phyloP scores from a whole-genome alignment of 2,113 vertebrate genomes.

The Himantopus leucocephalus region DNA sequence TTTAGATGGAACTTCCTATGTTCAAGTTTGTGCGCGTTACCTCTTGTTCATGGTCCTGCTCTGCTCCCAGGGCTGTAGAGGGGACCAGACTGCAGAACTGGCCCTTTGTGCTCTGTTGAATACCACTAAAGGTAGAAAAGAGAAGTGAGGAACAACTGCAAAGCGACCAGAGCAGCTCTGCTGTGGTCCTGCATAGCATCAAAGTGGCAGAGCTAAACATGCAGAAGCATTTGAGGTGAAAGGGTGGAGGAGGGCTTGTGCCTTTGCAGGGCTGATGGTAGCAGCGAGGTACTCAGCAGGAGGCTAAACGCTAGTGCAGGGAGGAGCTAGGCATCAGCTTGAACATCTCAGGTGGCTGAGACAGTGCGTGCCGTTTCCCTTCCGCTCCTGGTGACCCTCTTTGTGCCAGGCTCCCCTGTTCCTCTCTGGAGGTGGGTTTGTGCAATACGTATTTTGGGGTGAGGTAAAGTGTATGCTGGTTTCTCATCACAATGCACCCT shows the following conservation, averaged over 20 bases:
- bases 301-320: neutral
- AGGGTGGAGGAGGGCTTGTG: neutral
- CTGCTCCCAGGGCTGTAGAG: neutral
- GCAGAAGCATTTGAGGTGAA: neutral
- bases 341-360: neutral
- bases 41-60: neutral
- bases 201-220: neutral
- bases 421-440: conserved; percentile 32
- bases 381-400: neutral
- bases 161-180: neutral
- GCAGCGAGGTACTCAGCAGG: neutral
- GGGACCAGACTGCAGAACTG: neutral
- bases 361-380: neutral
- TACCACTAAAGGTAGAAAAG: neutral
- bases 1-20: too few species aligned
- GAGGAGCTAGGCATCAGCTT: neutral
- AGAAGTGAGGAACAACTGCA: neutral
- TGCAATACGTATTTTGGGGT: conserved; percentile 42
- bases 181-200: fast-evolving
- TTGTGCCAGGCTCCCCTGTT: neutral
- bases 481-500: conserved; percentile 46
- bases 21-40: too few species aligned
- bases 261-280: neutral
- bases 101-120: neutral
- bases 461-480: conserved; percentile 55